These are phyloP conservation scores for Scaptomyza graminum DNA, from an alignment of 1,140 invertebrate genomes.

Conservation along the genomic window DNA sequence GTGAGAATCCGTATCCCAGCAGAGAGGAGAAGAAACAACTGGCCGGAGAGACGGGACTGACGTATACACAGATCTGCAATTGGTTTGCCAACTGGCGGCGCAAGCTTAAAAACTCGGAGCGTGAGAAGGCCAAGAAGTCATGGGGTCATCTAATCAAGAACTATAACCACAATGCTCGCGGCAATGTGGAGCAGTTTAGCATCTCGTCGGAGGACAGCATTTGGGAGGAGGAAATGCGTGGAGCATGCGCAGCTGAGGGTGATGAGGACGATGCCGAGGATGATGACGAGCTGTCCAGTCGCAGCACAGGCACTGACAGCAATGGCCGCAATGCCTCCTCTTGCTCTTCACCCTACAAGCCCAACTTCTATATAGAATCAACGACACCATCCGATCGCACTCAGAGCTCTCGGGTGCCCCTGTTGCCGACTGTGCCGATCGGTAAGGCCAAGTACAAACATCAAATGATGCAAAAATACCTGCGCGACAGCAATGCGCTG, in stretches of 20 bases:
- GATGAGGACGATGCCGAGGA: constrained; percentile 61
- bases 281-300: constrained; percentile 68
- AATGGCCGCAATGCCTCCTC: constrained; percentile 57
- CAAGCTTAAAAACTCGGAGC: constrained; percentile 89
- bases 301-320: constrained; percentile 68
- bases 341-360: constrained; percentile 43
- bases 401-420: constrained; percentile 43
- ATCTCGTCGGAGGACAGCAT: constrained; percentile 90
- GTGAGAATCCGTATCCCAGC: constrained; percentile 90
- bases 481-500: constrained; percentile 67
- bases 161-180: constrained; percentile 88
- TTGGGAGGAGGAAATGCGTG: constrained; percentile 86
- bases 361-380: constrained; percentile 65
- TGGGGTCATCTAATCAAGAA: constrained; percentile 90
- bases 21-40: constrained; percentile 89
- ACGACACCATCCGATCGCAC: constrained; percentile 5
- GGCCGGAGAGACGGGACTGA: constrained; percentile 88
- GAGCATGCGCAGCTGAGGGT: constrained; percentile 42
- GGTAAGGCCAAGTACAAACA: constrained; percentile 84
- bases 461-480: constrained; percentile 86
- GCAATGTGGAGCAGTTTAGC: constrained; percentile 90
- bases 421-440: constrained; percentile 35
- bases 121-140: constrained; percentile 86
- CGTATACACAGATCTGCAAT: constrained; percentile 90
- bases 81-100: constrained; percentile 91